Evolutionary conservation across 2,888 invertebrate species (phyloP), one percentile per base, ranked within the genome.

Genomic region (Phasia obesa): DNA sequence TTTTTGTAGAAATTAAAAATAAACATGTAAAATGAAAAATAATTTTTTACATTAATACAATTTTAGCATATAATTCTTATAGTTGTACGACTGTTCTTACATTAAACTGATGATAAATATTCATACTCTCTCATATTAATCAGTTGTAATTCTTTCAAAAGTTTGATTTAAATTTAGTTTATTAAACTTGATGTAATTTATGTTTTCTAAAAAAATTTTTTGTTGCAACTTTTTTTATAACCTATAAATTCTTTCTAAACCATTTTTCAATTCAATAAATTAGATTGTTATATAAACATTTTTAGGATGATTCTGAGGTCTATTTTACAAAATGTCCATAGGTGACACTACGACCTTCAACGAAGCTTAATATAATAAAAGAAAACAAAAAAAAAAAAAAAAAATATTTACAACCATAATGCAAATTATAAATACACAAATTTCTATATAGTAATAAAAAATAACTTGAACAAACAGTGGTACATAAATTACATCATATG

Each of bases 41-140:
- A 44, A 53, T 31, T 79, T 79, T 78, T 71, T 79, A 73, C 62
- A 65, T 65, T 65, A 73, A 53, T 60, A 76, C 42, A 59, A 64
- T 21, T 70, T 69, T 75, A 82, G 74, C 78, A 74, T 59, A 74
- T 82, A 78, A 51, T 74, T 64, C 51, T 51, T 42, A 81, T 73
- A 77, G 71, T 77, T 76, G 55, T 76, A 77, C 23, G 47, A 77
- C 55, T 73, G 53, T 64, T 23, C 59, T 60, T 77, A 49, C 44
- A 73, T 75, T 47, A 31, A 65, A 69, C 51, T 65, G 49, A 42
- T 35, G 49, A 42, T 25, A 62, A 47, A 73, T 51, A 77, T 25
- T 5, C 38, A 47, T 53, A 31, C 69, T 55, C 44, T 55, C 44
- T 44, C 51, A 69, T 60, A 47, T 65, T 51, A 55, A 73, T 21